Conservation (phyloP, 1,140 invertebrate genomes). For the Neodiprion virginianus region DNA sequence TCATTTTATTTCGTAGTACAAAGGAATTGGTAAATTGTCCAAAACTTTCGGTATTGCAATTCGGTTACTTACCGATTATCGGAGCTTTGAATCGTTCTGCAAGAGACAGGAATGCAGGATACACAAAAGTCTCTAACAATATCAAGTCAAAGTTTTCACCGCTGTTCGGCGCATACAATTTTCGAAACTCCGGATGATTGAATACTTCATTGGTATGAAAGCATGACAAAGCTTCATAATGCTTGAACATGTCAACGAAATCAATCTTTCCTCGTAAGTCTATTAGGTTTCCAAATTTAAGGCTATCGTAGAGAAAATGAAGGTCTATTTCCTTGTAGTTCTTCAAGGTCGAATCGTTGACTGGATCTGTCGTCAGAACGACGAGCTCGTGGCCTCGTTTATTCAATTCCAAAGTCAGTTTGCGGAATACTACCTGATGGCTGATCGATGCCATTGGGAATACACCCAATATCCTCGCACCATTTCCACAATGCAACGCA, state of each 20-base stretch:
- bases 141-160: conserved; percentile 38
- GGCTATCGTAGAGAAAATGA: conserved; percentile 1
- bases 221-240: neutral
- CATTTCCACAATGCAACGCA: neutral
- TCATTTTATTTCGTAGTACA: neutral
- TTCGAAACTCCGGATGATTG: conserved; percentile 24
- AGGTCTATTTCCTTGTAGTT: conserved; percentile 32
- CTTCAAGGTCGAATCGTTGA: conserved; percentile 22
- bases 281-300: neutral
- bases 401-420: conserved; percentile 36
- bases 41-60: neutral
- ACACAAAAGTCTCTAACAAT: conserved; percentile 28
- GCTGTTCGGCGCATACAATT: conserved; percentile 32
- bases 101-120: conserved; percentile 21
- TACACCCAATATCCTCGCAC: conserved; percentile 29
- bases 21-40: neutral
- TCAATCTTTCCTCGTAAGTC: neutral
- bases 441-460: conserved; percentile 33
- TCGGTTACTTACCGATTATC: conserved; percentile 35
- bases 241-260: neutral
- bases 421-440: conserved; percentile 39
- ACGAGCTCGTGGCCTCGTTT: conserved; percentile 50
- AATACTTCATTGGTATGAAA: conserved; percentile 15
- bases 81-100: conserved; percentile 37
- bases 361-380: conserved; percentile 39